phyloP scores from a whole-genome alignment of 2,113 vertebrate genomes.

The Oreotrochilus melanogaster region DNA sequence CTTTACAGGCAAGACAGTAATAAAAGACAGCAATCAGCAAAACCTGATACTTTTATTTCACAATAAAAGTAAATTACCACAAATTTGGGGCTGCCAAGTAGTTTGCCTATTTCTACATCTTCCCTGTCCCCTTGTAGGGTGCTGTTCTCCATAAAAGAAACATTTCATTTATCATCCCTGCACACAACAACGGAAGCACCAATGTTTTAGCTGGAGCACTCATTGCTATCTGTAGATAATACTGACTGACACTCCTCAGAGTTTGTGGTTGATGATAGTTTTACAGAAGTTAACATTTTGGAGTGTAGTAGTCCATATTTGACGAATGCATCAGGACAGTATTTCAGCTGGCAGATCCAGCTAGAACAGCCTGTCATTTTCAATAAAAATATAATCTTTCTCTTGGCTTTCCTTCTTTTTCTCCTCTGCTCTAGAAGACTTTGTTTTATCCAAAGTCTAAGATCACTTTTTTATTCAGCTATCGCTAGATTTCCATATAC shows the following conservation, averaged over 20 bases:
- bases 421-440: background rate
- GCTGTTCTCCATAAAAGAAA: background rate
- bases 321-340: background rate
- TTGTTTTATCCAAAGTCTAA: background rate
- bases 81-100: background rate
- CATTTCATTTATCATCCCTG: background rate
- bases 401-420: background rate
- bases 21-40: too few species aligned
- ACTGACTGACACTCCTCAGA: background rate
- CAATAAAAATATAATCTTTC: background rate
- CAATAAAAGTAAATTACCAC: too few species aligned
- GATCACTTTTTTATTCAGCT: background rate
- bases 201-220: background rate
- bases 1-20: background rate
- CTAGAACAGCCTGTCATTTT: constrained; percentile 3
- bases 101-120: background rate
- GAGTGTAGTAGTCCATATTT: background rate
- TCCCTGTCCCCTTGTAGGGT: background rate
- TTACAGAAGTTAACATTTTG: background rate
- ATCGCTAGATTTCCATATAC: background rate
- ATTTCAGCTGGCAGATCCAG: background rate
- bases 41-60: background rate
- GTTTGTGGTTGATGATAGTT: background rate
- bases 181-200: background rate
- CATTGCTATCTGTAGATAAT: background rate